Conservation (phyloP, 2,797 vertebrate genomes). For the Amphiprion clarkii region DNA sequence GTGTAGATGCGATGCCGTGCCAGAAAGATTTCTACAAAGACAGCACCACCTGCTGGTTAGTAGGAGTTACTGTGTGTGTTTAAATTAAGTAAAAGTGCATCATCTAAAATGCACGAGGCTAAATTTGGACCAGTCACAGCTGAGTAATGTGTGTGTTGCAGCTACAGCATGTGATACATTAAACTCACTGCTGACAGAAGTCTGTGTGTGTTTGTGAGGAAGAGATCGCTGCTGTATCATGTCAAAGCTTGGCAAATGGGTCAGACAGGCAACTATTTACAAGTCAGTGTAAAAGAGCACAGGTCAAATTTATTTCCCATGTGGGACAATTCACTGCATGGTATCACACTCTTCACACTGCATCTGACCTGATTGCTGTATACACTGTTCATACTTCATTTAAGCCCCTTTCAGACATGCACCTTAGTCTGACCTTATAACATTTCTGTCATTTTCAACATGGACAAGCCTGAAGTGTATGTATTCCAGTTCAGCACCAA, state of each 20-base stretch:
- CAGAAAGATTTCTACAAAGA: background rate
- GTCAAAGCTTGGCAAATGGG: constrained; percentile 27
- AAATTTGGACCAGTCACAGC: constrained; percentile 11
- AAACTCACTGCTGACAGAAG: background rate
- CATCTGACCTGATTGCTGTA: background rate
- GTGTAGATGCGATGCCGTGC: background rate
- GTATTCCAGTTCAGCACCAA: too few relatives aligned
- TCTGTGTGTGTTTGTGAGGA: background rate
- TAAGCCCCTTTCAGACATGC: background rate
- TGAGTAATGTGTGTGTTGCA: constrained; percentile 21
- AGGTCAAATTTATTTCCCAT: background rate
- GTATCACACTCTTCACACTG: background rate
- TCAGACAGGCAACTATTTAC: constrained; percentile 21
- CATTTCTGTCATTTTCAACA: too few relatives aligned
- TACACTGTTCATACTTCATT: background rate
- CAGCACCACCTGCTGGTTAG: constrained; percentile 36
- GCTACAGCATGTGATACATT: constrained; percentile 28
- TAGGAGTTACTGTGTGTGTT: background rate
- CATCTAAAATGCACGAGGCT: constrained; percentile 5
- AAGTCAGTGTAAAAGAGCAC: background rate
- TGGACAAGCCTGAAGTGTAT: too few relatives aligned
- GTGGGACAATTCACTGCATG: background rate
- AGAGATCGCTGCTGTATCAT: constrained; percentile 1
- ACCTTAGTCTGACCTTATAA: too few relatives aligned
- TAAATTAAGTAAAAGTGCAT: background rate